Percentiles rank a stretch among this genome's conserved stretches.
Evolutionary conservation across 2,888 invertebrate species (phyloP).

Genomic region (Orthonevra nobilis): DNA sequence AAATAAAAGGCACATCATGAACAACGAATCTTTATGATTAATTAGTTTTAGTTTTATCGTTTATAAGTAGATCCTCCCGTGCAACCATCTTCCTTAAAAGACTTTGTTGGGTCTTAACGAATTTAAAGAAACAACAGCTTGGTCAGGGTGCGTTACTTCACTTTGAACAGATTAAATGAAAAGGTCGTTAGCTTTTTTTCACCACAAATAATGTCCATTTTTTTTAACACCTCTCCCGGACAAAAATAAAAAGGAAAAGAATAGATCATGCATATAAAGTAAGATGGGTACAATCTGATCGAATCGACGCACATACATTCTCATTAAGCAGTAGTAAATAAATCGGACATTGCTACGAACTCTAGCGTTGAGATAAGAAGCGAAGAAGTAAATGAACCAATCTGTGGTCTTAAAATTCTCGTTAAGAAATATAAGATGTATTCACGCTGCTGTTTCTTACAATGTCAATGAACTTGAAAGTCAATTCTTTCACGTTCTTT

Average conservation of each 20-base stretch:
- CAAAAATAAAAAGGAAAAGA: not conserved
- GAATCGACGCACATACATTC: not conserved
- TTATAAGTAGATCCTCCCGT: too few relatives aligned
- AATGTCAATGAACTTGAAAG: constrained; percentile 61
- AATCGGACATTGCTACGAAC: constrained; percentile 38
- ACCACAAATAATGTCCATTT: too few relatives aligned
- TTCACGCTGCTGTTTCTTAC: constrained; percentile 46
- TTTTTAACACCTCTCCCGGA: too few relatives aligned
- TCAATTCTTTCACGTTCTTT: constrained; percentile 59
- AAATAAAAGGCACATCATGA: too few relatives aligned
- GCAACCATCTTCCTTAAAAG: too few relatives aligned
- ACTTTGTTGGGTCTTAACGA: too few relatives aligned
- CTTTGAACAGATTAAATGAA: too few relatives aligned
- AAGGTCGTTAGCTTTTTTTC: too few relatives aligned
- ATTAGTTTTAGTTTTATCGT: too few relatives aligned
- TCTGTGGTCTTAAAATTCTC: constrained; percentile 23
- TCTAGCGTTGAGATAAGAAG: constrained; percentile 24
- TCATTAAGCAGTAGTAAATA: constrained; percentile 17
- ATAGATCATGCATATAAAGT: not conserved
- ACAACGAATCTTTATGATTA: too few relatives aligned
- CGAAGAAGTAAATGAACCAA: constrained; percentile 43
- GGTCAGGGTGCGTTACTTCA: too few relatives aligned
- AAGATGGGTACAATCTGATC: constrained; percentile 2
- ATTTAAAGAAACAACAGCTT: too few relatives aligned
- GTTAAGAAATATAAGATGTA: constrained; percentile 45